phyloP scores from a whole-genome alignment of 2,113 vertebrate genomes.

The Hepsetus odoe region DNA sequence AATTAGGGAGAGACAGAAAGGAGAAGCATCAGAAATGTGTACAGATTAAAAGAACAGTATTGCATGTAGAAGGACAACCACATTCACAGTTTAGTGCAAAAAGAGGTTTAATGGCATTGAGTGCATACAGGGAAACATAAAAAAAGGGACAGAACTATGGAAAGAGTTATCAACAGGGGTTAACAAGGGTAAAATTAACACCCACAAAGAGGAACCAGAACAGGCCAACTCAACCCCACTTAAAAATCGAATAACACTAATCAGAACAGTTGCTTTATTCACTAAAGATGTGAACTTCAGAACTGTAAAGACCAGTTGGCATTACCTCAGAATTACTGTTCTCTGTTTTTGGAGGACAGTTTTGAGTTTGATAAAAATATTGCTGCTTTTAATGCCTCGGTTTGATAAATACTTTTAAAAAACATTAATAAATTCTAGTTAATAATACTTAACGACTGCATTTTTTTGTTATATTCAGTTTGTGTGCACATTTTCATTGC shows the following conservation, averaged over 20 bases:
- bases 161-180: slow-evolving; percentile 9
- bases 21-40: slow-evolving; percentile 64
- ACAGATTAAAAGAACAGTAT: slow-evolving; percentile 51
- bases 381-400: background rate
- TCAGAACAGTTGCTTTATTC: background rate
- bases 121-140: slow-evolving; percentile 12
- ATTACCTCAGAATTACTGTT: background rate
- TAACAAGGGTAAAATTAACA: slow-evolving; percentile 9
- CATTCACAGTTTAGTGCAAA: slow-evolving; percentile 22
- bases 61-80: slow-evolving; percentile 20
- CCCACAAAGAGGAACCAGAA: slow-evolving; percentile 43
- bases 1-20: slow-evolving; percentile 57
- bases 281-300: background rate
- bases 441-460: background rate
- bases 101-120: slow-evolving; percentile 37
- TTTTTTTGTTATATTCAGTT: no score
- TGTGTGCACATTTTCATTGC: no score
- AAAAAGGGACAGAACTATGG: background rate
- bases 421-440: background rate
- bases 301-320: background rate
- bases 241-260: background rate
- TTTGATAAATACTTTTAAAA: no score
- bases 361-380: background rate
- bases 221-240: background rate
- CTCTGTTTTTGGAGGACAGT: background rate